Conservation (phyloP, 2,113 vertebrate genomes). For the Agapornis roseicollis region DNA sequence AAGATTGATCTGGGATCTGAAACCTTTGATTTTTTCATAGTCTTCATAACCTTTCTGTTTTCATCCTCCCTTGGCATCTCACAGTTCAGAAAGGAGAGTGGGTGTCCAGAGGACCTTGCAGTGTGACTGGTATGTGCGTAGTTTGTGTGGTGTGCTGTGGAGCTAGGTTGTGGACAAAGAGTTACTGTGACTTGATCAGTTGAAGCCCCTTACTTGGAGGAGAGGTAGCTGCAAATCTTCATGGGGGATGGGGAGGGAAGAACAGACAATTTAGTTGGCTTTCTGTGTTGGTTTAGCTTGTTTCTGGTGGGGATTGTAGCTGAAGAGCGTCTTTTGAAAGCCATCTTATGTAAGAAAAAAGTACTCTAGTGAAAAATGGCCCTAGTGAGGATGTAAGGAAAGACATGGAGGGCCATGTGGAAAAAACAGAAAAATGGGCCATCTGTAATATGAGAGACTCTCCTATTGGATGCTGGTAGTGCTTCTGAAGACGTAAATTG, state of each 20-base stretch:
- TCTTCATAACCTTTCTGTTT: not conserved
- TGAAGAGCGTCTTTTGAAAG: not conserved
- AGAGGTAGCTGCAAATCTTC: not conserved
- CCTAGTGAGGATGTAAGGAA: conserved; percentile 6
- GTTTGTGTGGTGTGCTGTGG: not conserved
- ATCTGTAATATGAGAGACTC: conserved; percentile 25
- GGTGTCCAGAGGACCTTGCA: not conserved
- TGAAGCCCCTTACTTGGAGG: not conserved
- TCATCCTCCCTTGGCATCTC: not conserved
- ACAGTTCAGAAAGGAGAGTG: not conserved
- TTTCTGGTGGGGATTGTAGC: not conserved
- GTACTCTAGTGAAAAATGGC: conserved; percentile 1
- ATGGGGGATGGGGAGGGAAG: not conserved
- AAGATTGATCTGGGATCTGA: not conserved
- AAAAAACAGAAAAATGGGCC: conserved; percentile 5
- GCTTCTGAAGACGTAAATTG: conserved; percentile 54
- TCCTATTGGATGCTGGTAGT: conserved; percentile 35
- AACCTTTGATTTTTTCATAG: not conserved
- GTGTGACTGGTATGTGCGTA: not conserved
- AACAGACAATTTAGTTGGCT: not conserved
- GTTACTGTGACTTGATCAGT: not conserved
- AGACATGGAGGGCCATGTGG: not conserved
- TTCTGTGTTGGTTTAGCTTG: not conserved
- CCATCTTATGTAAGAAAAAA: not conserved
- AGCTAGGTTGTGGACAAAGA: not conserved